These are phyloP conservation scores for Philopotamus ludificatus DNA, from an alignment of 1,140 invertebrate genomes.

Conservation along the genomic window DNA sequence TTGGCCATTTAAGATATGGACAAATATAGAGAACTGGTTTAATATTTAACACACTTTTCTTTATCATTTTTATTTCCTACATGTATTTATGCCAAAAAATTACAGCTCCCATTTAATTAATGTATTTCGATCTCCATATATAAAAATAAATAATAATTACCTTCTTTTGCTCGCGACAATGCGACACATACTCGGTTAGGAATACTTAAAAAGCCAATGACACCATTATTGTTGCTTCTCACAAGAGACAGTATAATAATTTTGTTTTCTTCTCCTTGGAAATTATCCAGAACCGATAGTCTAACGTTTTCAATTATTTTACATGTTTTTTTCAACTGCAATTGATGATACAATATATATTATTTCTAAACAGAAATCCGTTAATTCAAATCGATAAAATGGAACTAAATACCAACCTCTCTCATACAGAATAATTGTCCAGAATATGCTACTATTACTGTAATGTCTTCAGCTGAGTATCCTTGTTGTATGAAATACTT, in stretches of 20 bases:
- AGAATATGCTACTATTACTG: conserved; percentile 67
- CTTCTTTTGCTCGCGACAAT: conserved; percentile 76
- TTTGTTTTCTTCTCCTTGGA: conserved; percentile 83
- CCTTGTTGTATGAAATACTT: conserved; percentile 63
- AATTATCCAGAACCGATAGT: conserved; percentile 76
- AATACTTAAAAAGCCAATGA: conserved; percentile 74
- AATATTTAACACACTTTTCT: too few species aligned
- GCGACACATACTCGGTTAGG: conserved; percentile 83
- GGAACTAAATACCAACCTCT: conserved; percentile 44
- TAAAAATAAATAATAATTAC: conserved; percentile 42
- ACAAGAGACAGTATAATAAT: conserved; percentile 84
- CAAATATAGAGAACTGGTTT: too few species aligned
- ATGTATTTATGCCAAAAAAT: too few species aligned
- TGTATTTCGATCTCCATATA: too few species aligned
- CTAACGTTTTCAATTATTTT: conserved; percentile 47
- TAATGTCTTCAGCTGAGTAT: conserved; percentile 61
- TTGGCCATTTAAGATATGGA: too few species aligned
- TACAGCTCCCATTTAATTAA: too few species aligned
- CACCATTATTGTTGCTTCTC: conserved; percentile 66
- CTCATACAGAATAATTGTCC: conserved; percentile 61
- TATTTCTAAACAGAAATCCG: not conserved
- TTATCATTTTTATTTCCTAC: too few species aligned
- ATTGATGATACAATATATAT: not conserved
- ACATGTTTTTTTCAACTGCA: conserved; percentile 9
- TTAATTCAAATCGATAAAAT: conserved; percentile 7